Percentiles rank a stretch among this genome's conserved stretches.
These are phyloP conservation scores for Corythucha ciliata DNA, from an alignment of 2,888 invertebrate species.

Conservation along the genomic window DNA sequence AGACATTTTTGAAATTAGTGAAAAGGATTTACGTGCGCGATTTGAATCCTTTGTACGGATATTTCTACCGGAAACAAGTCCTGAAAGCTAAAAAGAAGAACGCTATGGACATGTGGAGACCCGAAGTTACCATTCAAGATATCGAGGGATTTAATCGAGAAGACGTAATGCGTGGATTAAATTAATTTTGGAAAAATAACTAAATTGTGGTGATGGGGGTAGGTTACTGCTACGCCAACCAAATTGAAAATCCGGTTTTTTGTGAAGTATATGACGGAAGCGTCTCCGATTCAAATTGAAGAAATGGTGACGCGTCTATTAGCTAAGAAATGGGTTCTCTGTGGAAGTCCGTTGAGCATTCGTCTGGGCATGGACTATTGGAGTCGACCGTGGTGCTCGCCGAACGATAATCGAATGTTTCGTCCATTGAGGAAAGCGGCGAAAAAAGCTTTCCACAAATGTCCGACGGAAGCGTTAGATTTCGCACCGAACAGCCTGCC, in stretches of 20 bases:
- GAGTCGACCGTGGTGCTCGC: slow-evolving; percentile 18
- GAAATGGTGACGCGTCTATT: slow-evolving; percentile 22
- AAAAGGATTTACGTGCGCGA: slow-evolving; percentile 17
- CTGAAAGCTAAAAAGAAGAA: slow-evolving; percentile 15
- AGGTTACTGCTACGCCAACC: too few relatives aligned
- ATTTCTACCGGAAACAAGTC: slow-evolving; percentile 17
- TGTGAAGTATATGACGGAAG: slow-evolving; percentile 23
- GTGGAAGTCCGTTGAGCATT: slow-evolving; percentile 14
- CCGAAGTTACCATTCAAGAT: slow-evolving; percentile 14
- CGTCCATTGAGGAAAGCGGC: slow-evolving; percentile 17
- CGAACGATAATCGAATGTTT: slow-evolving; percentile 17
- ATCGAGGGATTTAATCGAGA: slow-evolving; percentile 11
- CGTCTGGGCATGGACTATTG: slow-evolving; percentile 23
- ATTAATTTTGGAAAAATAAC: background rate
- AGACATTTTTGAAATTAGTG: slow-evolving; percentile 15
- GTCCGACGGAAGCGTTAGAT: slow-evolving; percentile 20
- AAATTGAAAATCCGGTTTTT: slow-evolving; percentile 11
- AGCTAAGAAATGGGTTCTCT: slow-evolving; percentile 17
- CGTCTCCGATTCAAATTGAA: slow-evolving; percentile 18
- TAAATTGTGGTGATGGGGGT: background rate
- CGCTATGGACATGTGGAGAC: slow-evolving; percentile 21
- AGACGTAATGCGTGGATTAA: background rate
- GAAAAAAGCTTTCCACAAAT: slow-evolving; percentile 10
- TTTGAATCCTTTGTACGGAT: slow-evolving; percentile 15
- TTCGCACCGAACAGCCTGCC: slow-evolving; percentile 21